Conservation (phyloP, 2,888 invertebrate species). For the Ypsolopha sequella region DNA sequence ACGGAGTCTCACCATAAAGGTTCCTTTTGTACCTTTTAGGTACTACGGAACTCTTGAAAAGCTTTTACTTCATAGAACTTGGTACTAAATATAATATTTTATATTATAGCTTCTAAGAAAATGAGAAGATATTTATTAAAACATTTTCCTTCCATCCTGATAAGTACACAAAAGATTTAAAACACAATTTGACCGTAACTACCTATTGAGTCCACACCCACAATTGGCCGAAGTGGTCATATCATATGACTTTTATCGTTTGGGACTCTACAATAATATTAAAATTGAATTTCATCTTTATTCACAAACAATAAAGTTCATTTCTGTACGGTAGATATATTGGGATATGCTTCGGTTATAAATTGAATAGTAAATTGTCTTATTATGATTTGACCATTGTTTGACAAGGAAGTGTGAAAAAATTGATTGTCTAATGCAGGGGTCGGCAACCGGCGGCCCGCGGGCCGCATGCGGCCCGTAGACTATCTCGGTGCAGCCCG, state of each 20-base stretch:
- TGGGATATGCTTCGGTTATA: neutral
- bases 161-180: neutral
- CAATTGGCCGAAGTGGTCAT: neutral
- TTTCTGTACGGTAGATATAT: neutral
- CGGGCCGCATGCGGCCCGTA: no score
- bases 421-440: neutral
- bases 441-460: no score
- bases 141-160: no score
- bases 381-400: neutral
- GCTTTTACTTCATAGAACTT: no score
- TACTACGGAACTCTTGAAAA: no score
- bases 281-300: neutral
- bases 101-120: no score
- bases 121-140: no score
- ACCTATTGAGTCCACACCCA: neutral
- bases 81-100: no score
- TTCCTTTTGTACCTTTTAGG: no score
- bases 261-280: neutral
- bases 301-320: neutral
- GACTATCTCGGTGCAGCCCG: no score
- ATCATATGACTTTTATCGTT: conserved; percentile 1
- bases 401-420: neutral
- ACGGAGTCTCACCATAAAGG: no score
- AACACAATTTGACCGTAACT: neutral
- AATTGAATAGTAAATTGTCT: neutral